Evolutionary conservation across 2,888 invertebrate genomes (phyloP).

Genomic region (Chalcis sispes): DNA sequence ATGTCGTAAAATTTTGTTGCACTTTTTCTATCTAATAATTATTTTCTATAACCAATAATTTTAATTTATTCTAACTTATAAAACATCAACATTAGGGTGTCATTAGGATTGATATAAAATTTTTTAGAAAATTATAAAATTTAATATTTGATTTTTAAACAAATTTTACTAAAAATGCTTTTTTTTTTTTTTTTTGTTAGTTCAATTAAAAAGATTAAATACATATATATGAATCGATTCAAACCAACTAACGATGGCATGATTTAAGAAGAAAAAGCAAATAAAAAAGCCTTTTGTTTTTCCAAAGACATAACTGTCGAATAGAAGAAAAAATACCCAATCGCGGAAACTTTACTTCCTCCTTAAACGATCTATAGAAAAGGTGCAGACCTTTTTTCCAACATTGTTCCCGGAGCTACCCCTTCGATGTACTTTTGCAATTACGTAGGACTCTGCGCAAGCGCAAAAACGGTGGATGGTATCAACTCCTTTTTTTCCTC

Average conservation of each 20-base stretch:
- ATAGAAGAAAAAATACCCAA: constrained; percentile 48
- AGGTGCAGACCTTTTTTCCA: constrained; percentile 41
- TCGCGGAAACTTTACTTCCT: constrained; percentile 44
- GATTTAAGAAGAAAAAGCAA: constrained; percentile 19
- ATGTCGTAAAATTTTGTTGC: constrained; percentile 20
- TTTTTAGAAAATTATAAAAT: too few species aligned
- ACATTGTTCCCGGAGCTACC: constrained; percentile 55
- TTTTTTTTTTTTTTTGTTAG: too few species aligned
- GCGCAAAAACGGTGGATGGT: constrained; percentile 52
- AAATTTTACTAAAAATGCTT: too few species aligned
- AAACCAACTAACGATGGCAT: background rate
- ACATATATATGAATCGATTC: background rate
- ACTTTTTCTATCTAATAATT: constrained; percentile 36
- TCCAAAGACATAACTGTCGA: constrained; percentile 46
- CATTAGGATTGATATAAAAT: too few species aligned
- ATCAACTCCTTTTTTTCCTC: constrained; percentile 37
- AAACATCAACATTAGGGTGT: constrained; percentile 16
- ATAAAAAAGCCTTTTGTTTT: constrained; percentile 28
- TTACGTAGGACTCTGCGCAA: constrained; percentile 51
- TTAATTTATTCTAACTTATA: background rate
- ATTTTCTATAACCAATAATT: constrained; percentile 19
- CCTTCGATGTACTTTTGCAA: constrained; percentile 59
- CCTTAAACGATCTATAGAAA: constrained; percentile 49
- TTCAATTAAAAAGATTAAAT: too few species aligned
- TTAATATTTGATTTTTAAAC: too few species aligned